A percentile compares a stretch with the other conserved stretches of the same genome.
These are phyloP conservation scores for Mastigias papua DNA, from an alignment of 30 jellyfish, hydroid and myxozoan species.

Conservation along the genomic window DNA sequence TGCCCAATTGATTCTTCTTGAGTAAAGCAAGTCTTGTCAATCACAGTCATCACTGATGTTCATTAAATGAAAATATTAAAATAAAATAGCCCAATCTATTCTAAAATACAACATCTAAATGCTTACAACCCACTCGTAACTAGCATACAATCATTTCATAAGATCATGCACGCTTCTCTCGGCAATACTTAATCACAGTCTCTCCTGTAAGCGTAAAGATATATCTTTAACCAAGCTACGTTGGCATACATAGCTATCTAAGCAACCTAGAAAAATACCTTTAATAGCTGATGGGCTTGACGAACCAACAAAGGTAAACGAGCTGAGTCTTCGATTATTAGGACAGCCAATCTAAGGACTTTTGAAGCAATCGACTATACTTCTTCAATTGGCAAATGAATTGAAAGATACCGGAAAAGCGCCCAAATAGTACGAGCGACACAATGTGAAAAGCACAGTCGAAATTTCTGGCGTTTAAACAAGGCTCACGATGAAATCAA, in stretches of 20 bases:
- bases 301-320: slow-evolving; percentile 29
- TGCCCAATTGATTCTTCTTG: no score
- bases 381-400: no score
- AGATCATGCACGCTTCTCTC: slow-evolving; percentile 12
- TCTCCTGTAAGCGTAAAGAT: slow-evolving; percentile 29
- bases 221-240: slow-evolving; percentile 1
- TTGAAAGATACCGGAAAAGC: no score
- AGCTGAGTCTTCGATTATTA: slow-evolving; percentile 4
- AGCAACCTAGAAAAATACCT: slow-evolving; percentile 18
- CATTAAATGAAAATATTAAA: background rate
- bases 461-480: background rate
- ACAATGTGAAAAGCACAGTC: background rate
- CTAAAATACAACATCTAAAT: background rate
- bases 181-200: slow-evolving; percentile 22
- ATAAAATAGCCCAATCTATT: slow-evolving; percentile 10
- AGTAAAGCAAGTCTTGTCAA: no score
- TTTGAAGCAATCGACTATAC: no score
- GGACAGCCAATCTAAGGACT: background rate
- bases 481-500: background rate
- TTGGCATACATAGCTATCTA: slow-evolving; percentile 11
- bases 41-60: background rate
- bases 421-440: no score
- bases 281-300: slow-evolving; percentile 23
- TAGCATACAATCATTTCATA: background rate
- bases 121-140: slow-evolving; percentile 39